phyloP scores from a whole-genome alignment of 2,113 vertebrate genomes.

The Lathamus discolor region DNA sequence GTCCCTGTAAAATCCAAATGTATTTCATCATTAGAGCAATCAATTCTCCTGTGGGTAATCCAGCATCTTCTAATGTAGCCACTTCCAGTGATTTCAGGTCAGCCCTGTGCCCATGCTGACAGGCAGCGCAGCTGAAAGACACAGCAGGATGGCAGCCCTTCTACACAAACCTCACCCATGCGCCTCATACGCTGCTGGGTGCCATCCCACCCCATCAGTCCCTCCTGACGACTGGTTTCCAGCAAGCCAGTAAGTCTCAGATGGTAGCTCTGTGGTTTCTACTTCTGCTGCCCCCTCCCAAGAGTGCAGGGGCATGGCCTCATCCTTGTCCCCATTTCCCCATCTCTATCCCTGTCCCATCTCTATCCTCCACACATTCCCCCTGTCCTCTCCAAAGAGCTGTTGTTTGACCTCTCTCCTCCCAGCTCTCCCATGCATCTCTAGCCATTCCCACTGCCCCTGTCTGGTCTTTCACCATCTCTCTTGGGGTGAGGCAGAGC shows the following conservation, averaged over 20 bases:
- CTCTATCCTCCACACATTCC: not conserved
- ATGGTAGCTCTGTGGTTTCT: not conserved
- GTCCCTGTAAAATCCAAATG: not conserved
- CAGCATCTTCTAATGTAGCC: not conserved
- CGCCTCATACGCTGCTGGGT: not conserved
- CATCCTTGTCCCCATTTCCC: not conserved
- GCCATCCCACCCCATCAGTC: rapidly evolving
- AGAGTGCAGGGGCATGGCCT: not conserved
- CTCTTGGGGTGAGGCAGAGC: not conserved
- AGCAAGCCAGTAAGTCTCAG: not conserved
- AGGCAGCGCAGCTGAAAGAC: not conserved
- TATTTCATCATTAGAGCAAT: not conserved
- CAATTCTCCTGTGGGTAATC: not conserved
- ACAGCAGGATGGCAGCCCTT: not conserved
- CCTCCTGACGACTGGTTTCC: not conserved
- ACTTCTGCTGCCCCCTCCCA: not conserved
- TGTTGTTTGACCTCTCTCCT: not conserved
- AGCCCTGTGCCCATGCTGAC: not conserved
- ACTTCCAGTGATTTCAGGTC: not conserved
- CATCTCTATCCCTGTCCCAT: not conserved
- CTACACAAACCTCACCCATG: not conserved
- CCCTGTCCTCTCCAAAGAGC: not conserved
- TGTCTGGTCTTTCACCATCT: not conserved
- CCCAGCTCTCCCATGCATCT: not conserved
- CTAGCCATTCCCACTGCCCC: not conserved